phyloP scores from a whole-genome alignment of 2,888 invertebrate species.

The Drosophila kanekoi region DNA sequence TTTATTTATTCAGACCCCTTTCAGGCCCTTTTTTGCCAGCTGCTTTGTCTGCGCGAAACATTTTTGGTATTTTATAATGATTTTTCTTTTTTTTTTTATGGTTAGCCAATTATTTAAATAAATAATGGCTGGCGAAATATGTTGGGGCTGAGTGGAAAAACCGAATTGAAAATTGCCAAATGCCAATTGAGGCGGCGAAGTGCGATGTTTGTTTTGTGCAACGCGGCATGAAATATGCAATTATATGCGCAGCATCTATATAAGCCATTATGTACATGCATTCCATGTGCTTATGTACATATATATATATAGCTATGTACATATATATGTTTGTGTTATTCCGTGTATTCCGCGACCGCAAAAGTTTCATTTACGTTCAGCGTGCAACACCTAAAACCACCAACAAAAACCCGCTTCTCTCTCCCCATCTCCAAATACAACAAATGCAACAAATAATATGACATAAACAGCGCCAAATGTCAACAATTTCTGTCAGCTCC shows the following conservation, averaged over 20 bases:
- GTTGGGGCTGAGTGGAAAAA: slow-evolving; percentile 15
- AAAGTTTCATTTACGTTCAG: slow-evolving; percentile 72
- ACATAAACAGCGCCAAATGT: slow-evolving; percentile 62
- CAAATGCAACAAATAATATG: slow-evolving; percentile 61
- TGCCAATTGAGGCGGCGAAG: slow-evolving; percentile 61
- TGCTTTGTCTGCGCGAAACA: slow-evolving; percentile 37
- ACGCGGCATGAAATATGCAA: slow-evolving; percentile 69
- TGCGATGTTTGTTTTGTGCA: slow-evolving; percentile 57
- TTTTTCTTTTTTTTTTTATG: slow-evolving; percentile 41
- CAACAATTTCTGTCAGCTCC: slow-evolving; percentile 55
- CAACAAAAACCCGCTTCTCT: slow-evolving; percentile 18
- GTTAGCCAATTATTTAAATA: slow-evolving; percentile 78
- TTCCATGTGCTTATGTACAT: not conserved
- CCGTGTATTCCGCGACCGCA: slow-evolving; percentile 49
- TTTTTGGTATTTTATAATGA: slow-evolving; percentile 64
- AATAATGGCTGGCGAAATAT: slow-evolving; percentile 59
- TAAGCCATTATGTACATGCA: slow-evolving; percentile 27
- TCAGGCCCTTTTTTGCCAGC: slow-evolving; percentile 1
- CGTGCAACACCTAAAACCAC: slow-evolving; percentile 54
- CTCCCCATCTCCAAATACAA: not conserved
- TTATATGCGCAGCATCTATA: slow-evolving; percentile 51
- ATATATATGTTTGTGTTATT: slow-evolving; percentile 1
- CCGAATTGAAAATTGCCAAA: slow-evolving; percentile 70
- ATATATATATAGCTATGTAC: slow-evolving; percentile 19
- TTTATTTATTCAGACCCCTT: slow-evolving; percentile 32